phyloP scores from a whole-genome alignment of 2,888 invertebrate genomes.

The Amaurobius ferox region DNA sequence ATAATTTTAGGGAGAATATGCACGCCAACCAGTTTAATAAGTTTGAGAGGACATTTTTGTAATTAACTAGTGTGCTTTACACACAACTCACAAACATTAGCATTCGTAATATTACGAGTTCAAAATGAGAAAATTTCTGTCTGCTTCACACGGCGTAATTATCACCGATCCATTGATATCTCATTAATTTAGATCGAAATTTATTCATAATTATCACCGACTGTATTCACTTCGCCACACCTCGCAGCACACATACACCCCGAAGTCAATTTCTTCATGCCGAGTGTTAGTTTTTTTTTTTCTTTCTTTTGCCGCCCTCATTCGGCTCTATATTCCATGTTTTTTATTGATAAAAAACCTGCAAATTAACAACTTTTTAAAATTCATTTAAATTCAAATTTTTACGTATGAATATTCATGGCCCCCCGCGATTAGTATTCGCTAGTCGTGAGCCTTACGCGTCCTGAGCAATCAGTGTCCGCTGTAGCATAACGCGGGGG shows the following conservation, averaged over 20 bases:
- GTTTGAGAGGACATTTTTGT: too few relatives aligned
- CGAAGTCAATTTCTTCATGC: not conserved
- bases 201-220: not conserved
- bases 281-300: not conserved
- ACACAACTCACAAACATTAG: too few relatives aligned
- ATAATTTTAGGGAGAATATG: too few relatives aligned
- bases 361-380: conserved; percentile 5
- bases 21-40: too few relatives aligned
- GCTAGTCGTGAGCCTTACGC: not conserved
- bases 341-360: too few relatives aligned
- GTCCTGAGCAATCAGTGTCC: not conserved
- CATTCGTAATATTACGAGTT: too few relatives aligned
- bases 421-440: not conserved
- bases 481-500: not conserved
- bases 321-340: too few relatives aligned
- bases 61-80: too few relatives aligned
- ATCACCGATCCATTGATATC: not conserved
- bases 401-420: conserved; percentile 7
- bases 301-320: too few relatives aligned
- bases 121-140: not conserved
- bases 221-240: not conserved
- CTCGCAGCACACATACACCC: too few relatives aligned
- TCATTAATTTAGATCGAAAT: not conserved
- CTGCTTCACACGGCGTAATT: not conserved
- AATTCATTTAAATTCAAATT: conserved; percentile 16